A percentile compares a stretch with the other conserved stretches of the same genome.
Evolutionary conservation across 2,113 vertebrate species (phyloP).

Genomic region (Pongo abelii): DNA sequence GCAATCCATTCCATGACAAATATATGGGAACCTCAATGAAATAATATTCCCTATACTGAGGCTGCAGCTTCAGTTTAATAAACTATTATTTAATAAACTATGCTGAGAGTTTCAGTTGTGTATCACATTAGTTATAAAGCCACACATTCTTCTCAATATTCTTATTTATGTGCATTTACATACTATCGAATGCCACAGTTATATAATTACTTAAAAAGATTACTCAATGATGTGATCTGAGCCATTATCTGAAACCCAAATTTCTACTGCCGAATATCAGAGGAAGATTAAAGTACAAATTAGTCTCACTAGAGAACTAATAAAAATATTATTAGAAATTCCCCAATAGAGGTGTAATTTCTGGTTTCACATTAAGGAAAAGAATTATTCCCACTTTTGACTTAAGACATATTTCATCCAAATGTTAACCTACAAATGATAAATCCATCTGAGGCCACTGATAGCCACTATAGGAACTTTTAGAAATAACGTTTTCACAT

Average conservation of each 20-base stretch:
- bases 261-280: conserved; percentile 59
- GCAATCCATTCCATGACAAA: conserved; percentile 49
- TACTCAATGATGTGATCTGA: not conserved
- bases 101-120: not conserved
- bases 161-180: not conserved
- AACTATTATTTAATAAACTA: conserved; percentile 10
- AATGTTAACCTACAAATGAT: conserved; percentile 37
- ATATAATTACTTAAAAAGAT: not conserved
- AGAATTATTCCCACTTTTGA: conserved; percentile 36
- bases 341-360: not conserved
- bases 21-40: not conserved
- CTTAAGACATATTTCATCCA: conserved; percentile 46
- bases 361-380: conserved; percentile 53
- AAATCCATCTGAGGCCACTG: not conserved
- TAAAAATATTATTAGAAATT: conserved; percentile 41
- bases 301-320: not conserved
- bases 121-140: not conserved
- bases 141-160: not conserved
- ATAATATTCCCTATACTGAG: conserved; percentile 26
- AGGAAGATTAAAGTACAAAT: conserved; percentile 63
- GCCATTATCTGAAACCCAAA: conserved; percentile 21
- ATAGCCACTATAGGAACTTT: conserved; percentile 14
- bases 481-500: conserved; percentile 18
- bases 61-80: conserved; percentile 42
- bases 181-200: not conserved